These are phyloP conservation scores for Drosophila multiciliata DNA, from an alignment of 2,888 invertebrate genomes.

Conservation along the genomic window DNA sequence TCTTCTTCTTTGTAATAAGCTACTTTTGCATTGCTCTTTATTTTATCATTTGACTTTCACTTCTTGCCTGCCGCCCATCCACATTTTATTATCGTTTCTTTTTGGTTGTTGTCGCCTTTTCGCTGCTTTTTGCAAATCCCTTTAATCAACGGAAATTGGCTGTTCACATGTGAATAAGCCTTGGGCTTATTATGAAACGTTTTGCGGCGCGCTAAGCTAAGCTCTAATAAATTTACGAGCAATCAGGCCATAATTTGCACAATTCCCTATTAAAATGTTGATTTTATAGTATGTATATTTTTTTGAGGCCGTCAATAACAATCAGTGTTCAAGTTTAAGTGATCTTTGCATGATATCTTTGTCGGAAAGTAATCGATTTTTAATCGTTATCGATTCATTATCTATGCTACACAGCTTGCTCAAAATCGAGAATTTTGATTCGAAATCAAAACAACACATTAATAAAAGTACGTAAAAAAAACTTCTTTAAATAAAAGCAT, in stretches of 20 bases:
- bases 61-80: conserved; percentile 32
- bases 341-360: neutral
- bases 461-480: neutral
- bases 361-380: neutral
- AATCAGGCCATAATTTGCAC: conserved; percentile 43
- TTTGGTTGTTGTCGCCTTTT: conserved; percentile 9
- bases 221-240: conserved; percentile 74
- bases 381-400: neutral
- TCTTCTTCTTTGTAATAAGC: conserved; percentile 56
- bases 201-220: conserved; percentile 34
- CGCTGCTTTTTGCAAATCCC: conserved; percentile 58
- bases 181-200: conserved; percentile 44
- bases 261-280: conserved; percentile 63
- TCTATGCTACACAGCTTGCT: neutral
- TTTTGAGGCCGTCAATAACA: conserved; percentile 14
- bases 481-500: neutral
- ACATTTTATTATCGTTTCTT: conserved; percentile 56
- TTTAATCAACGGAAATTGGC: conserved; percentile 74
- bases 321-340: neutral
- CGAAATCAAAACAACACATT: neutral
- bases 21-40: conserved; percentile 71
- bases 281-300: conserved; percentile 34
- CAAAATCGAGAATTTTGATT: neutral
- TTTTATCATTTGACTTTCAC: conserved; percentile 69
- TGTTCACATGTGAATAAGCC: conserved; percentile 63